These are phyloP conservation scores for Galeopsomyia nigrocyanea DNA, from an alignment of 2,888 invertebrate genomes.

Conservation along the genomic window DNA sequence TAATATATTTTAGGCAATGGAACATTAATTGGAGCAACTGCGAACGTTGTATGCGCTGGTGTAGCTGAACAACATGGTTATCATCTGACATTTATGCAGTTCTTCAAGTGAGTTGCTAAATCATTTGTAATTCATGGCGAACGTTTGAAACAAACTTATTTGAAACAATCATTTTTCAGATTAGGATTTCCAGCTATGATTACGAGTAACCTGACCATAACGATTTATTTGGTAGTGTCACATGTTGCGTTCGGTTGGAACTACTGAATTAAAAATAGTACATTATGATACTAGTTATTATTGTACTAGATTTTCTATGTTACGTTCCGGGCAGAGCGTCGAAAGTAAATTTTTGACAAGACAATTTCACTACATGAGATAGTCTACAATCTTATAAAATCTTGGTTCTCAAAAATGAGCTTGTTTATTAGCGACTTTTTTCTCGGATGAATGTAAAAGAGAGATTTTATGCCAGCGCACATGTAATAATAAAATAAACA, in stretches of 20 bases:
- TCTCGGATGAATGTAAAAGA: no score
- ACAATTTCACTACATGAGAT: no score
- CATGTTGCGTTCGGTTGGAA: constrained; percentile 73
- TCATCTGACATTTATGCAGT: constrained; percentile 85
- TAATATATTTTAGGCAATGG: constrained; percentile 79
- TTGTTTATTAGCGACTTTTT: no score
- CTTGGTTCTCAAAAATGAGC: no score
- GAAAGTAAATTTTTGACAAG: no score
- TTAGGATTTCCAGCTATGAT: constrained; percentile 86
- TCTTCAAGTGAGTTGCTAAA: constrained; percentile 78
- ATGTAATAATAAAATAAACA: no score
- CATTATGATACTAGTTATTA: no score
- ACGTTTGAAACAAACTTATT: background rate
- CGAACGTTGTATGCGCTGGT: constrained; percentile 93
- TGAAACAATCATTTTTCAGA: constrained; percentile 67
- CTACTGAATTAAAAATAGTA: background rate
- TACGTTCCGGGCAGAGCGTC: no score
- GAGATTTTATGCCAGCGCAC: no score
- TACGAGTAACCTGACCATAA: constrained; percentile 72
- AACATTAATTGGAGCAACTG: constrained; percentile 90
- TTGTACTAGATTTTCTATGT: no score
- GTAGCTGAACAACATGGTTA: constrained; percentile 94
- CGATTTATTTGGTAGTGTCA: constrained; percentile 73
- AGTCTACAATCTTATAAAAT: no score
- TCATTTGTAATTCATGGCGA: background rate